These are phyloP conservation scores for Dicycla oo DNA, from an alignment of 2,888 invertebrate genomes.

Conservation along the genomic window DNA sequence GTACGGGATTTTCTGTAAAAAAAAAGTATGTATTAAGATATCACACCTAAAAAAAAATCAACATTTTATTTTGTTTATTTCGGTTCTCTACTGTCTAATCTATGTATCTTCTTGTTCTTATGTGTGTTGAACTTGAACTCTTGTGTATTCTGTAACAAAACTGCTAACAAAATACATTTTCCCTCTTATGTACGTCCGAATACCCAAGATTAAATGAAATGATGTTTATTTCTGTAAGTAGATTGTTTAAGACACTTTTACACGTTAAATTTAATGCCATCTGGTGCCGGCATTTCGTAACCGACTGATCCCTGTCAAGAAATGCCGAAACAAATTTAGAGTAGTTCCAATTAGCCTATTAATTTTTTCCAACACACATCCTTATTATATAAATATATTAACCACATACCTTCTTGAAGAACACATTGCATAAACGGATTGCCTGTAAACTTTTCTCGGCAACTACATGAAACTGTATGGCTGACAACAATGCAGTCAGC, in stretches of 20 bases:
- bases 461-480: slow-evolving; percentile 95
- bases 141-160: neutral
- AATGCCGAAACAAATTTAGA: neutral
- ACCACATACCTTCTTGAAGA: slow-evolving; percentile 86
- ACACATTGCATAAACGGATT: slow-evolving; percentile 96
- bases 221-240: neutral
- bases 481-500: slow-evolving; percentile 95
- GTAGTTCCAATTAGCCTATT: neutral
- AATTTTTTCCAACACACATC: neutral
- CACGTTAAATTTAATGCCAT: neutral
- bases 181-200: neutral
- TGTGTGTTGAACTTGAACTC: neutral
- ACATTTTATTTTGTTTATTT: no score
- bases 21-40: slow-evolving; percentile 38
- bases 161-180: neutral
- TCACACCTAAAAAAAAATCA: neutral
- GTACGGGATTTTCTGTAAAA: slow-evolving; percentile 89
- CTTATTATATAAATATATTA: neutral
- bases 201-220: neutral
- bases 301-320: neutral
- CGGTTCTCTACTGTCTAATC: neutral
- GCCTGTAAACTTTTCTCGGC: slow-evolving; percentile 94
- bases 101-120: neutral
- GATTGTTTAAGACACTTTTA: neutral
- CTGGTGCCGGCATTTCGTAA: neutral